Base-by-base conservation (phyloP, 2,113 vertebrate genomes). In the Rhineura floridana region DNA sequence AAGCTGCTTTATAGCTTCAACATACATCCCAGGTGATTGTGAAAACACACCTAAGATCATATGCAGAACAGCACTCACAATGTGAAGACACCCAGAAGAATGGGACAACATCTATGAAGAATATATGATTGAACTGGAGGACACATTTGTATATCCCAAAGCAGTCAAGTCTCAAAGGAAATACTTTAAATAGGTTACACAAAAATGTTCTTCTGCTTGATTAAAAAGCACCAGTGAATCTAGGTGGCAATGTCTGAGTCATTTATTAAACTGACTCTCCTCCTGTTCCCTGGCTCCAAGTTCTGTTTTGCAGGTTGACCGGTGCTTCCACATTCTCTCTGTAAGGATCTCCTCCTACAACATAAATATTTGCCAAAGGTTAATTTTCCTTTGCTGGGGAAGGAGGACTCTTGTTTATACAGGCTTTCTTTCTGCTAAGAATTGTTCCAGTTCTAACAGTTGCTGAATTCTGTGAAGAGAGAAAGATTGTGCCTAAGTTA, bases 351-450 rank as follows among this genome's bases (percentile, higher is more conserved):
- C 88, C 91, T 93, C 94, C 95, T 95, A 70, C 90, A 92, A 93
- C 90, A 77, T 91, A 91, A 96, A 95, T 94, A 95, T 95, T 96
- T 95, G 88, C 87, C 81, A 73, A 93, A 91, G 65, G 91, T 91
- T 92, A 93, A 89, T 93, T 83, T 88, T 84, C 42, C 39, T 89
- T 89, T 86, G 80, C 78, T 67, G 67, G 30, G 80, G 48, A 48
- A 83, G 87, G 89, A 84, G 63, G 67, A 84, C 91, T 83, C 48
- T 72, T 91, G 90, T 80, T 82, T 93, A n/a, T 10, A 50, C 21
- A 15, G 62, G 44, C 15, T 90, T 80, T 19, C 55, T 59, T 13
- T 92, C 46, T 88, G 72, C 3, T 50, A 11, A 59, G 30, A 70
- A 85, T 46, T 88, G 80, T 19, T 90, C 50, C 62, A 89, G 44